Conservation (phyloP, 2,797 vertebrate genomes). For the Lacerta bilineata region DNA sequence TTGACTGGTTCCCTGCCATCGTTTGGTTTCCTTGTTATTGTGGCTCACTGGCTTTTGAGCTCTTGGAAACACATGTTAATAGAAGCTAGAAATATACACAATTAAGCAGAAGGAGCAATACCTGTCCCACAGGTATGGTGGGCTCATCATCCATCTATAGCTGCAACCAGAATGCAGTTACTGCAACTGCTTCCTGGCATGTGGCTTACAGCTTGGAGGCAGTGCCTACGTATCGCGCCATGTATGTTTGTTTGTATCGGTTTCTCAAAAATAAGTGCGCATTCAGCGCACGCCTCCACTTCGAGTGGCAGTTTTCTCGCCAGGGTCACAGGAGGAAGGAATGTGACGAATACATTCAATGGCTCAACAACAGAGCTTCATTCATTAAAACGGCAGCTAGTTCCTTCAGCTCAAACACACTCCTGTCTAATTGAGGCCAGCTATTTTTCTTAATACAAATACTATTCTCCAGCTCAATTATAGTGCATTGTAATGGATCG, state of each 20-base stretch:
- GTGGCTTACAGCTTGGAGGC: not conserved
- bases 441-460: conserved; percentile 54
- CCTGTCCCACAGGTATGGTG: not conserved
- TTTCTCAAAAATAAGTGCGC: conserved; percentile 36
- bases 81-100: not conserved
- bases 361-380: conserved; percentile 45
- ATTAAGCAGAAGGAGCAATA: not conserved
- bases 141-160: not conserved
- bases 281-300: conserved; percentile 27
- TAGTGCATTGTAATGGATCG: conserved; percentile 51
- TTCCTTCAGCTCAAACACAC: conserved; percentile 45
- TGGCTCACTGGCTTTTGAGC: not conserved
- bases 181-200: not conserved
- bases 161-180: not conserved
- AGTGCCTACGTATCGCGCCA: conserved; percentile 13
- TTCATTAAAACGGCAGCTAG: conserved; percentile 60
- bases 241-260: conserved; percentile 4
- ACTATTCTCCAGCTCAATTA: conserved; percentile 34
- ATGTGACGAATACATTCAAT: conserved; percentile 44
- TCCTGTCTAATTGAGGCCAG: conserved; percentile 59
- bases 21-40: not conserved
- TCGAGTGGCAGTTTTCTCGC: conserved; percentile 33
- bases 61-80: not conserved
- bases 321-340: conserved; percentile 5
- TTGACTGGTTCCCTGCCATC: not conserved